These are phyloP conservation scores for Drosophila colorata DNA, from an alignment of 2,888 invertebrate genomes.

Conservation along the genomic window DNA sequence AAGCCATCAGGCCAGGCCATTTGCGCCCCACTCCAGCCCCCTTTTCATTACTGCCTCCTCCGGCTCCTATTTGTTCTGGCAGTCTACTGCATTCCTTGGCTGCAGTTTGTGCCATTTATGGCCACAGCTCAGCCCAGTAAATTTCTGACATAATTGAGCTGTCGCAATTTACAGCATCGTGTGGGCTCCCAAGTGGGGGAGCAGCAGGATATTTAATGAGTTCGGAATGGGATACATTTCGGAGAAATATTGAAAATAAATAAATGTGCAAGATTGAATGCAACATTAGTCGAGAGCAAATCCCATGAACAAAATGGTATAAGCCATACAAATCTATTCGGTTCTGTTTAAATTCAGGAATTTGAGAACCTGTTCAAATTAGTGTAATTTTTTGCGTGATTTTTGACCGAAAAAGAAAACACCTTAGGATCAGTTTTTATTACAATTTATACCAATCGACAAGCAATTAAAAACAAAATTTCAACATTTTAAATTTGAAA, in stretches of 20 bases:
- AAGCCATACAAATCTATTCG: background rate
- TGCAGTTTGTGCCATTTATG: slow-evolving; percentile 53
- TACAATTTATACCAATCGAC: too few species aligned
- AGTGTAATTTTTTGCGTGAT: too few species aligned
- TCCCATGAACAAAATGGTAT: background rate
- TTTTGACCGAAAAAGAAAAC: too few species aligned
- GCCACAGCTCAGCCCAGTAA: slow-evolving; percentile 49
- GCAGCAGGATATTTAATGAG: slow-evolving; percentile 41
- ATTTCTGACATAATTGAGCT: slow-evolving; percentile 73
- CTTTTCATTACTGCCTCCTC: background rate
- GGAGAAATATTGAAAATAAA: background rate
- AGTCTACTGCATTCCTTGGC: slow-evolving; percentile 39
- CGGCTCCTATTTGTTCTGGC: slow-evolving; percentile 3
- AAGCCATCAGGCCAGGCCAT: slow-evolving; percentile 35
- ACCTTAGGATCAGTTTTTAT: too few species aligned
- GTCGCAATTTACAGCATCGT: slow-evolving; percentile 67
- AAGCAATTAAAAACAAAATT: too few species aligned
- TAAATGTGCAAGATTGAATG: too few species aligned
- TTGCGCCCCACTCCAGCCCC: background rate
- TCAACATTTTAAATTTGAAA: too few species aligned
- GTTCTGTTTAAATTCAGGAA: too few species aligned
- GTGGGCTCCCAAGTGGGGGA: slow-evolving; percentile 9
- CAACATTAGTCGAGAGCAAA: background rate
- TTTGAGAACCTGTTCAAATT: too few species aligned
- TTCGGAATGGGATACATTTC: slow-evolving; percentile 9